phyloP scores from a whole-genome alignment of 2,113 vertebrate genomes.

The Axis porcinus region DNA sequence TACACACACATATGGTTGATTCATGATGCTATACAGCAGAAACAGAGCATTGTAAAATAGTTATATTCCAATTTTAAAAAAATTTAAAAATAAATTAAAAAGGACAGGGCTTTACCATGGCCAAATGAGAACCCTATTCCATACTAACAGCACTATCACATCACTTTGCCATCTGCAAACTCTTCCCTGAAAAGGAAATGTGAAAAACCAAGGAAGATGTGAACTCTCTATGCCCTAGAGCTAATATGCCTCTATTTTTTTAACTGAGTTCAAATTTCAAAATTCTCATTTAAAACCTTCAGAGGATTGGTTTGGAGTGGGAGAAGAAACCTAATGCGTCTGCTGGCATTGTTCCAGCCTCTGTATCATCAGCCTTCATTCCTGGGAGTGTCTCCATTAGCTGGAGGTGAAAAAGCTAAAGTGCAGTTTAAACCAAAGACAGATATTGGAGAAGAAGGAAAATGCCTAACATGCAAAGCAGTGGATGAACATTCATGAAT shows the following conservation, averaged over 20 bases:
- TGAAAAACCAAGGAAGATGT: conserved; percentile 25
- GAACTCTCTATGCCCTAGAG: neutral
- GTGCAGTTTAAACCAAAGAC: conserved; percentile 8
- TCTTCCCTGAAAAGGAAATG: neutral
- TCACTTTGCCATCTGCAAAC: neutral
- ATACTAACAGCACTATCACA: neutral
- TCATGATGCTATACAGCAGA: neutral
- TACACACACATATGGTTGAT: neutral
- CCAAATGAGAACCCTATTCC: neutral
- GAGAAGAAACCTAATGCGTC: conserved; percentile 68
- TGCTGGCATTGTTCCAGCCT: conserved; percentile 65
- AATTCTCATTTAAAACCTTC: conserved; percentile 64
- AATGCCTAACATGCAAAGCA: neutral
- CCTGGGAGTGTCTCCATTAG: conserved; percentile 54
- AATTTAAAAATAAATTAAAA: neutral
- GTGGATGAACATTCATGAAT: neutral
- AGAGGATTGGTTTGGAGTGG: conserved; percentile 48
- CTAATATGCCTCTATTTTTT: conserved; percentile 38
- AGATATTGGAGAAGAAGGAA: neutral
- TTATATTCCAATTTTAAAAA: neutral
- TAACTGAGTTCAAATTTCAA: conserved; percentile 61
- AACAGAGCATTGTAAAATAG: neutral
- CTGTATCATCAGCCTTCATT: conserved; percentile 34
- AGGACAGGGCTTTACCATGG: neutral
- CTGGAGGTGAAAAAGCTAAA: conserved; percentile 54